Conservation (phyloP, 1,140 invertebrate species). For the Drosophila tristis region DNA sequence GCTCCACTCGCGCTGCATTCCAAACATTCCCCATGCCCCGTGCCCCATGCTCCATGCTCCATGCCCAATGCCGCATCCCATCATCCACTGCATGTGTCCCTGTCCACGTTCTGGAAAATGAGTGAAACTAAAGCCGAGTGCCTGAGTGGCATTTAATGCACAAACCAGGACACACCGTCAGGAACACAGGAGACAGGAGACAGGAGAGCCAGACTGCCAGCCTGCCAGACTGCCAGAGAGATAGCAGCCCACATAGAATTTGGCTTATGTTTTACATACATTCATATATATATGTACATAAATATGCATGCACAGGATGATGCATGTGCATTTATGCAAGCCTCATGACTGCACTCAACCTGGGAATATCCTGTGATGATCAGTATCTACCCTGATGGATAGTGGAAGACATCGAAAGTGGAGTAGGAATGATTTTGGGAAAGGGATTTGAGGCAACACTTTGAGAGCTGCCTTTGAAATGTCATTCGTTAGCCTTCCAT, state of each 20-base stretch:
- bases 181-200: conserved; percentile 13
- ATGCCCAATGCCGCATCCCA: not conserved
- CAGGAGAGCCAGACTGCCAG: conserved; percentile 4
- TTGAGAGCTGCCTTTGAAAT: too few species aligned
- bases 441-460: too few species aligned
- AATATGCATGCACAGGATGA: not conserved
- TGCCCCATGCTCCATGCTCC: not conserved
- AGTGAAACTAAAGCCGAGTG: conserved; percentile 70
- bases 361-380: too few species aligned
- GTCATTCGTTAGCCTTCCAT: too few species aligned
- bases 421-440: too few species aligned
- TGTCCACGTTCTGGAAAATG: conserved; percentile 46
- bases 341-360: too few species aligned
- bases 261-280: conserved; percentile 20
- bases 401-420: too few species aligned
- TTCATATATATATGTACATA: not conserved
- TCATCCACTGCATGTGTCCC: not conserved
- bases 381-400: too few species aligned
- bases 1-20: conserved; percentile 3
- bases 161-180: conserved; percentile 29
- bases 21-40: not conserved
- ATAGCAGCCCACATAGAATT: conserved; percentile 24
- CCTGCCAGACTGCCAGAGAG: conserved; percentile 7
- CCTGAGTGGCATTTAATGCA: conserved; percentile 77
- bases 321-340: too few species aligned